Evolutionary conservation across 2,888 invertebrate species (phyloP).

Genomic region (Papilio elwesi): DNA sequence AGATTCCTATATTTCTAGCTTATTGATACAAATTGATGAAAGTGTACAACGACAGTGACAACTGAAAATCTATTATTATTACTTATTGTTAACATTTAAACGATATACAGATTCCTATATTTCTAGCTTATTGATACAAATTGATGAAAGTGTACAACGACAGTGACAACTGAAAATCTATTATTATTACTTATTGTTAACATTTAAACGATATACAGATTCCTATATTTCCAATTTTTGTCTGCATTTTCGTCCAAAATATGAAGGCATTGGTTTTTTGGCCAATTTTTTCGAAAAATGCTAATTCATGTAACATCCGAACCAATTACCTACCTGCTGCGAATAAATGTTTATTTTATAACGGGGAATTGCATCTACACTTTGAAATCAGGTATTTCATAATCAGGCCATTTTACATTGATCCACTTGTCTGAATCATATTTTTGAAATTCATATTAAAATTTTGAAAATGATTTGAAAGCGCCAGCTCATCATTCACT

Average conservation of each 20-base stretch:
- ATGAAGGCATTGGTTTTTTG: neutral
- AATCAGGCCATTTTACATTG: conserved; percentile 55
- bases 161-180: no score
- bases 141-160: no score
- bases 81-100: no score
- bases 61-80: no score
- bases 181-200: no score
- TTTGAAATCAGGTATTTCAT: conserved; percentile 61
- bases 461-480: conserved; percentile 49
- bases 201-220: no score
- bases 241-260: neutral
- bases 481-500: conserved; percentile 53
- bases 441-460: conserved; percentile 49
- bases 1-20: no score
- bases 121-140: no score
- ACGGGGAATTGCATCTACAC: conserved; percentile 47
- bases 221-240: conserved; percentile 12
- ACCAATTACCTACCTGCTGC: conserved; percentile 54
- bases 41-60: no score
- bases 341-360: conserved; percentile 64
- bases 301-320: conserved; percentile 46
- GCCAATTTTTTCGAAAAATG: conserved; percentile 9
- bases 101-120: no score
- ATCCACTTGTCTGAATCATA: conserved; percentile 45
- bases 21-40: no score